Base-by-base conservation (phyloP, 92 coral and sea anemone species). In the Heteractis magnifica region DNA sequence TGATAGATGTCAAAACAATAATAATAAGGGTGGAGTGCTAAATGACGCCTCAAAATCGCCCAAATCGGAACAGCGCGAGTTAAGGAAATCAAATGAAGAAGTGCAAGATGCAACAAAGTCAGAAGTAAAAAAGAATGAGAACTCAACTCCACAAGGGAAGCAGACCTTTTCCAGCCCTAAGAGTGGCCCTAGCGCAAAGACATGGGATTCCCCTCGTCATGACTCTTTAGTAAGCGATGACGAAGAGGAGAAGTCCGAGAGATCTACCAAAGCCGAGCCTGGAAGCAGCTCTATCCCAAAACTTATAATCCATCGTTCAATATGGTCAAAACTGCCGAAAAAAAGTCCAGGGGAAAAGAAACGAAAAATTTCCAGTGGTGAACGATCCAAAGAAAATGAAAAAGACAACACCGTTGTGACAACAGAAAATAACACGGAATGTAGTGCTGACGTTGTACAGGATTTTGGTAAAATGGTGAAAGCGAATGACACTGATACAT, bases 271-370 rank as follows among this genome's bases (percentile, higher is more conserved):
- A 51, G 77, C 65, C 41, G 58, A 81, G 51, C 49, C 84, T 49
- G 77, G 77, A 19, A 65, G 76, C 59, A 16, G 74, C 10, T 65
- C 59, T n/a, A 19, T 49, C 14, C 84, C 77, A 81, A 81, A 65
- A 18, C 53, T 21, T 5, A 51, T 10, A 14, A 81, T 20, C 15
- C 65, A 65, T 68, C 51, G 23, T 12, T 26, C 73, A 4, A 26
- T 26, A 23, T 20, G 44, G 60, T 76, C 56, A 49, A 76, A 76
- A 76, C 34, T 21, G 48, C 56, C 34, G 5, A 15, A 56, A 74
- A 21, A 56, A 55, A 56, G n/a, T 50, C 56, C 78, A 74, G 21
- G 50, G 58, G 26, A 82, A 48, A 49, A 56, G 73, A 41, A 56
- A 19, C 72, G 48, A 9, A 56, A 16, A 55, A 4, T 8, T 34